Evolutionary conservation across 2,888 invertebrate species (phyloP).

Genomic region (Polylopha cassiicola): DNA sequence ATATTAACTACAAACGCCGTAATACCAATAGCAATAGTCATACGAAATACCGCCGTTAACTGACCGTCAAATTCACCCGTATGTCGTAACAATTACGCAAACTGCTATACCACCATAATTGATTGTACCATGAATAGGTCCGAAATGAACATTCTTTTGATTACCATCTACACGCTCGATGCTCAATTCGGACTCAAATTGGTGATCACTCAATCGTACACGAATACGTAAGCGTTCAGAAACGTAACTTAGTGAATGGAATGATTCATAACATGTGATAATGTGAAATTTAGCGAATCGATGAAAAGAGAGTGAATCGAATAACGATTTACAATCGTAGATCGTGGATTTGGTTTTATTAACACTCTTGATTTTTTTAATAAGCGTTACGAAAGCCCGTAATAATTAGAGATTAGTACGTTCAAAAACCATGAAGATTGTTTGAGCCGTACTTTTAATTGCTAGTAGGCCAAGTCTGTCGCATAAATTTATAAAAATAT

Average conservation of each 20-base stretch:
- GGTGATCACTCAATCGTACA: conserved; percentile 1
- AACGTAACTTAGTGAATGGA: conserved; percentile 13
- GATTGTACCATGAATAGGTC: too few relatives aligned
- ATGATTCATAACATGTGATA: neutral
- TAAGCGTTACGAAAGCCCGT: conserved; percentile 6
- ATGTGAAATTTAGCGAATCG: conserved; percentile 12
- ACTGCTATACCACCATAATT: too few relatives aligned
- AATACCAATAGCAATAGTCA: too few relatives aligned
- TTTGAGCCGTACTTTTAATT: neutral
- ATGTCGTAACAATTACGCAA: too few relatives aligned
- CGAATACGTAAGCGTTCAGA: neutral
- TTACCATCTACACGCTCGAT: too few relatives aligned
- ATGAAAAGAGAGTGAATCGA: neutral
- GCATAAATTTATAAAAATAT: too few relatives aligned
- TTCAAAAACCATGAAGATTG: too few relatives aligned
- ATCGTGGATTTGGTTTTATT: conserved; percentile 1
- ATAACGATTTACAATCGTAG: neutral
- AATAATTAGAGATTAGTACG: neutral
- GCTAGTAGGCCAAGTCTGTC: neutral
- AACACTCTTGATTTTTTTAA: conserved; percentile 21
- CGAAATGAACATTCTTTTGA: too few relatives aligned
- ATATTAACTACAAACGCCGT: too few relatives aligned
- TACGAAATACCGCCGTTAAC: too few relatives aligned
- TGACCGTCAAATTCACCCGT: too few relatives aligned
- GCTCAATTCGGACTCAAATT: conserved; percentile 1